Percentiles rank a stretch among this genome's conserved stretches.
phyloP scores from a whole-genome alignment of 2,797 vertebrate species.

The Denticeps clupeoides region DNA sequence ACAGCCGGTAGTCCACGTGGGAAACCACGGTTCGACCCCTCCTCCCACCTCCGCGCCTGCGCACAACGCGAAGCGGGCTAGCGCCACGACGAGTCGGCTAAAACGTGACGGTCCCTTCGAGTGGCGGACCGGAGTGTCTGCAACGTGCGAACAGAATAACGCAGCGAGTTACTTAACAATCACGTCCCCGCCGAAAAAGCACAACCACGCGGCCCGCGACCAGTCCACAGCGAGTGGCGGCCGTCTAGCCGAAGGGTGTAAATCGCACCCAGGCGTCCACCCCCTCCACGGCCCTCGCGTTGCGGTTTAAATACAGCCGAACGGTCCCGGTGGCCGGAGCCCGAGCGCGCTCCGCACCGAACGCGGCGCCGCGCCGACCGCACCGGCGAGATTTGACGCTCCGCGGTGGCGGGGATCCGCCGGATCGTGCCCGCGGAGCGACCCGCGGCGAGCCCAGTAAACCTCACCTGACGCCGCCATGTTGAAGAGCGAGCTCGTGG shows the following conservation, averaged over 20 bases:
- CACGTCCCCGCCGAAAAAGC: no score
- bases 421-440: conserved; percentile 14
- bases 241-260: no score
- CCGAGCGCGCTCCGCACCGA: no score
- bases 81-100: background rate
- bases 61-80: background rate
- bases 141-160: conserved; percentile 19
- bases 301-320: no score
- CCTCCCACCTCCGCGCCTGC: conserved; percentile 3
- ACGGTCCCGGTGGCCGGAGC: no score
- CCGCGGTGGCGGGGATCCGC: background rate
- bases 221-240: no score
- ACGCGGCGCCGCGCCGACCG: no score
- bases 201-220: no score
- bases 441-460: conserved; percentile 56
- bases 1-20: conserved; percentile 3
- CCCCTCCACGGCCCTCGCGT: no score
- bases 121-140: background rate
- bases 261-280: no score
- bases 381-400: background rate
- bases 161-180: no score
- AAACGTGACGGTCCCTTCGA: background rate
- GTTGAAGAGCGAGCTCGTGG: conserved; percentile 73
- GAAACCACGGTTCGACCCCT: background rate
- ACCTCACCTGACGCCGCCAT: conserved; percentile 96